Base-by-base conservation (phyloP, 1,140 invertebrate genomes). In the Hetaerina americana region DNA sequence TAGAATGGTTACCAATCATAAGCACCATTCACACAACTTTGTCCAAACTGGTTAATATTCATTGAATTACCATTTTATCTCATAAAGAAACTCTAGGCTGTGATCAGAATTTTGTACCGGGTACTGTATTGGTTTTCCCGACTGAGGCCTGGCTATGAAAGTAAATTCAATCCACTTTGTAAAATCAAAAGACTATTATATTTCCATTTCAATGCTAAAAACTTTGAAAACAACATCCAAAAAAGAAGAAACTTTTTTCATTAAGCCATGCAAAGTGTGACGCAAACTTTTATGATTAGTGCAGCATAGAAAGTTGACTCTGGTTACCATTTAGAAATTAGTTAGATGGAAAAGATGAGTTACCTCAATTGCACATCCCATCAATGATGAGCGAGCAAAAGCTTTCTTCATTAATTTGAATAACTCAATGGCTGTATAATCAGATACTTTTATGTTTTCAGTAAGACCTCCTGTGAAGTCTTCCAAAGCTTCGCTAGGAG, bases 401-500 rank as follows among this genome's bases (percentile, higher is more conserved):
- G 87, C 87, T 76, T 88, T 85, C 31, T 85, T 76, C 81, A 91
- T 81, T 72, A 88, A 84, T 26, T 82, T 81, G 73, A 87, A 85
- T 57, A 90, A 78, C 29, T 74, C 28, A 74, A 87, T 86, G 25
- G 73, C 73, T 82, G n/a, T 73, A 0, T 75, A 73, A 31, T 75
- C 73, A n/a, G n/a, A n/a, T n/a, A 82, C 71, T 49, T 77, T 74
- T 66, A 80, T 73, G 74, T 83, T 83, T 78, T 91, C 88, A 5
- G 86, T 85, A 5, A 91, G 82, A 70, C 90, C 89, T 15, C 88
- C 89, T 57, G 89, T 92, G 76, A 92, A 90, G 78, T 92, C 90
- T 71, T 89, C 88, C 79, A 92, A 83, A 8, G 89, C 89, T 77
- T 92, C 90, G 67, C 82, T 82, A 5, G 87, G 85, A 70, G 85